Evolutionary conservation across 2,888 invertebrate genomes (phyloP), one percentile per base, ranked within the genome.

Genomic region (Heteromurus nitidus): DNA sequence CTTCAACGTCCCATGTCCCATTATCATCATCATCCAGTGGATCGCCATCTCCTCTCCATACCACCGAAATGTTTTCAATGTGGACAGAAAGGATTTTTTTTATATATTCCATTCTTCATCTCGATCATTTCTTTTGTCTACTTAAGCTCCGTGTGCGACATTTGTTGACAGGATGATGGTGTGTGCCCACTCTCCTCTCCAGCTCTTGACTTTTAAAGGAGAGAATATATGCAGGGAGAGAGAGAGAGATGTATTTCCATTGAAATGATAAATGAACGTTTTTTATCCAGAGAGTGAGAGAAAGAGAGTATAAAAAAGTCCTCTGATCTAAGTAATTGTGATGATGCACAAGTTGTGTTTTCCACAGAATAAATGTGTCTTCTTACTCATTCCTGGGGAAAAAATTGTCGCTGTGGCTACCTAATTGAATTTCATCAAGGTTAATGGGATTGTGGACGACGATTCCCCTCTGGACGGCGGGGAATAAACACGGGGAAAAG

Each of bases 1-100:
- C n/a, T n/a, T n/a, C n/a, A n/a, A n/a, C n/a, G n/a, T n/a, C n/a
- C n/a, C n/a, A 9, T 44, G 44, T 13, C n/a, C 44, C 44, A n/a
- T 3, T 44, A 44, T 44, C 16, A 44, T n/a, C n/a, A 9, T 44
- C 44, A n/a, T n/a, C 44, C 44, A 44, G 9, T 44, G 44, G 44
- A 44, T n/a, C n/a, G n/a, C n/a, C n/a, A n/a, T n/a, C n/a, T n/a
- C n/a, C n/a, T n/a, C n/a, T n/a, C n/a, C n/a, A n/a, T n/a, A 53
- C 3, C 5, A 20, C 3, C 22, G 3, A 55, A 20, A 20, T 44
- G 44, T 62, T 30, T 62, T 30, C 9, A 44, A 11, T 72, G 72
- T 74, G 60, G 75, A 73, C 75, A 68, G 28, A 62, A 68, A 58
- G 47, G 55, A 72, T 68, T 72, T 73, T 73, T 55, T 9, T 55